These are phyloP conservation scores for Lasioglossum malachurum DNA, from an alignment of 2,888 invertebrate species.

Conservation along the genomic window DNA sequence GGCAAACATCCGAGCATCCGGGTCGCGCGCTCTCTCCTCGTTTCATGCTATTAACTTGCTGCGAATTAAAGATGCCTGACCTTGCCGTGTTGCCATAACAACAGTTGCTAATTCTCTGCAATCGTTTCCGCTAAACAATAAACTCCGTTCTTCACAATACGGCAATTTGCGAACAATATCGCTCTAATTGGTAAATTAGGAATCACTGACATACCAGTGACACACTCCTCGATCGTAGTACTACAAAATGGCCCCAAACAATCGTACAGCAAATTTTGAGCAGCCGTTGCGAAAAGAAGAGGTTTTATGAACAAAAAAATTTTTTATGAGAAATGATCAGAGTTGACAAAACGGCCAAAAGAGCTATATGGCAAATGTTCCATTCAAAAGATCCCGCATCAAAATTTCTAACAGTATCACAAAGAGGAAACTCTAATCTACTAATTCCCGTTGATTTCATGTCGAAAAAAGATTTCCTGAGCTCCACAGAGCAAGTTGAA, in stretches of 20 bases:
- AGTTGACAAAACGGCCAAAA: too few species aligned
- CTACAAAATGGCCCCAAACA: neutral
- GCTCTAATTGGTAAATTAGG: neutral
- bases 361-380: neutral
- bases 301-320: too few species aligned
- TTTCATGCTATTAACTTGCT: constrained; percentile 46
- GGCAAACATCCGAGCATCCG: constrained; percentile 16
- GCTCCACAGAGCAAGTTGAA: neutral
- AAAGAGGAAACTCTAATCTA: neutral
- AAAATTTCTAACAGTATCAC: neutral
- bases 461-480: neutral
- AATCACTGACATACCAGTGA: neutral
- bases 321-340: neutral
- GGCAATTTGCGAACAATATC: neutral
- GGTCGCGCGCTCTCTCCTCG: neutral
- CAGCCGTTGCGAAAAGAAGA: neutral
- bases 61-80: constrained; percentile 2
- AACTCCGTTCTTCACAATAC: neutral
- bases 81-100: neutral
- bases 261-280: neutral
- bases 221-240: neutral
- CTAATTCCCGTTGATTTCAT: neutral
- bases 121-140: neutral
- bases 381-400: neutral
- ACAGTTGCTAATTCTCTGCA: neutral